phyloP scores from a whole-genome alignment of 2,888 invertebrate species.

The Eilema caniola region DNA sequence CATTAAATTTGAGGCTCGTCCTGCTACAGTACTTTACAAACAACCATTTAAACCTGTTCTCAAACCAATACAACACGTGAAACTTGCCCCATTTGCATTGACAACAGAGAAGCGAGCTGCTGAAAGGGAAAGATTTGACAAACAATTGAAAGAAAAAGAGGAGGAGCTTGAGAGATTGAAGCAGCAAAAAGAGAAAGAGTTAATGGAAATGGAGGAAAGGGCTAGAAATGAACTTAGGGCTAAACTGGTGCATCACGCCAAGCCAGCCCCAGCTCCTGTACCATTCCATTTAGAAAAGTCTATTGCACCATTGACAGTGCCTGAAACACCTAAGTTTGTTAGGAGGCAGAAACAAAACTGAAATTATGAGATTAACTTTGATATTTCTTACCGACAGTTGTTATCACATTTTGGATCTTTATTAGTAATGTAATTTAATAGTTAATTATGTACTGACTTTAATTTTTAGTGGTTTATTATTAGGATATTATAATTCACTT shows the following conservation, averaged over 20 bases:
- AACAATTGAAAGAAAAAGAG: constrained; percentile 83
- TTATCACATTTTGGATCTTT: constrained; percentile 43
- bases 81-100: constrained; percentile 86
- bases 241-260: constrained; percentile 88
- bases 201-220: constrained; percentile 80
- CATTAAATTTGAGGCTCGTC: constrained; percentile 88
- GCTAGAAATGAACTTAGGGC: constrained; percentile 84
- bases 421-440: constrained; percentile 24
- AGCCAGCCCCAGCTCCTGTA: constrained; percentile 86
- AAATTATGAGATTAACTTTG: constrained; percentile 22
- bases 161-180: constrained; percentile 80
- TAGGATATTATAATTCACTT: constrained; percentile 33
- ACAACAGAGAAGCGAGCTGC: constrained; percentile 88
- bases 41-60: constrained; percentile 89
- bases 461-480: constrained; percentile 32
- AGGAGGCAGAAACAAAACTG: constrained; percentile 69
- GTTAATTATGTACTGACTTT: constrained; percentile 37
- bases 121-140: constrained; percentile 88
- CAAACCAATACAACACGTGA: constrained; percentile 73
- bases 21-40: constrained; percentile 87
- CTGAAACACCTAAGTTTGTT: constrained; percentile 88
- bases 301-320: constrained; percentile 86
- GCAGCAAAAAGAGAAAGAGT: constrained; percentile 71
- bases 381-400: constrained; percentile 30
- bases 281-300: constrained; percentile 85